These are phyloP conservation scores for Bactericera cockerelli DNA, from an alignment of 1,140 invertebrate species.

Conservation along the genomic window DNA sequence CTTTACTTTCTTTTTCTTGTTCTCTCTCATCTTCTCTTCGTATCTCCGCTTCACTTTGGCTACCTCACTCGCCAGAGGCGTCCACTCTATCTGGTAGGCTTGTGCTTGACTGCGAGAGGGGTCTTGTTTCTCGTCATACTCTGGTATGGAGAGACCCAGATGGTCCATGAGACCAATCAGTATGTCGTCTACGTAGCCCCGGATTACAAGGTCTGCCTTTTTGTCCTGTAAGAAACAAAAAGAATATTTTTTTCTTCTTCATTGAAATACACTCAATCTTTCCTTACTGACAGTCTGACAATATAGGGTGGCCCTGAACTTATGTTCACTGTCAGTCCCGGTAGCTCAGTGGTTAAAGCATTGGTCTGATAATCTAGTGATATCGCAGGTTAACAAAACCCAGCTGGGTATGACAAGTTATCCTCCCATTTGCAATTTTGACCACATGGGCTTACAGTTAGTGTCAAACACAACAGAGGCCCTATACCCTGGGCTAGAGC, in stretches of 20 bases:
- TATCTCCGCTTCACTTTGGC: slow-evolving; percentile 37
- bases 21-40: slow-evolving; percentile 19
- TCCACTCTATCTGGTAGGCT: slow-evolving; percentile 36
- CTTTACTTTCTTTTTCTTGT: slow-evolving; percentile 15
- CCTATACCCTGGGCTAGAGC: too few relatives aligned
- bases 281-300: too few relatives aligned
- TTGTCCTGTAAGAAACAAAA: slow-evolving; percentile 52
- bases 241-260: slow-evolving; percentile 15
- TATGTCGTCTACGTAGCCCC: slow-evolving; percentile 77
- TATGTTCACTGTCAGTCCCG: too few relatives aligned
- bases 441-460: too few relatives aligned
- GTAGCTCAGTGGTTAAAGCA: too few relatives aligned
- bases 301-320: too few relatives aligned
- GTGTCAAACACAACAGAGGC: too few relatives aligned
- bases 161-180: slow-evolving; percentile 58
- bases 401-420: too few relatives aligned
- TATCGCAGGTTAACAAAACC: too few relatives aligned
- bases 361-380: too few relatives aligned
- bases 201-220: slow-evolving; percentile 77
- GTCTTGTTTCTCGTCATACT: slow-evolving; percentile 48
- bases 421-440: too few relatives aligned
- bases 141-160: slow-evolving; percentile 49
- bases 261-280: too few relatives aligned
- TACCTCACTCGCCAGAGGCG: slow-evolving; percentile 36
- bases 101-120: slow-evolving; percentile 38